These are phyloP conservation scores for Macrostomum lignano DNA, from an alignment of 1,140 invertebrate genomes.

Conservation along the genomic window DNA sequence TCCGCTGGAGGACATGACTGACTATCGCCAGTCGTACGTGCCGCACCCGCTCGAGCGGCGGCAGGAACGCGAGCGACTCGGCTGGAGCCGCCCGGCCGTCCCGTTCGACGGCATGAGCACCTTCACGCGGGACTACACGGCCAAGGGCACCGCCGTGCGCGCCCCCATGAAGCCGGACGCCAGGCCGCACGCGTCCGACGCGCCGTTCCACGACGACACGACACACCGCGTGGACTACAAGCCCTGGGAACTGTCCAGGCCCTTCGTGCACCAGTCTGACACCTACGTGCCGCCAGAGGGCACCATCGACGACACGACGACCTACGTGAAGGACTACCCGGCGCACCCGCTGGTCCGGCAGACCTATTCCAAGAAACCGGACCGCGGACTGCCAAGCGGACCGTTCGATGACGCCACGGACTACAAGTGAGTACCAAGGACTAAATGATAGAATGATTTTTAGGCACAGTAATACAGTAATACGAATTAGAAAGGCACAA, in stretches of 20 bases:
- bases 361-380: slow-evolving; percentile 2
- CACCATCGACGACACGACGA: slow-evolving; percentile 24
- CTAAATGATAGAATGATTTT: too few species aligned
- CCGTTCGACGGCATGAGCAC: slow-evolving; percentile 22
- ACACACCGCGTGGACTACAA: slow-evolving; percentile 22
- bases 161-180: slow-evolving; percentile 15
- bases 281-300: slow-evolving; percentile 20
- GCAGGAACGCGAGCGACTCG: neutral
- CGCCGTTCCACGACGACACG: slow-evolving; percentile 19
- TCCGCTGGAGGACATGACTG: slow-evolving; percentile 13
- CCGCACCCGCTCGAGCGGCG: slow-evolving; percentile 6
- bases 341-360: slow-evolving; percentile 3
- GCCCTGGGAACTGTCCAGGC: slow-evolving; percentile 17
- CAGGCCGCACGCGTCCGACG: slow-evolving; percentile 14
- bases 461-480: too few species aligned
- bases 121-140: slow-evolving; percentile 19
- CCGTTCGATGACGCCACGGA: too few species aligned
- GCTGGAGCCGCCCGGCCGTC: slow-evolving; percentile 6
- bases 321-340: slow-evolving; percentile 11
- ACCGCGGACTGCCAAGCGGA: slow-evolving; percentile 1
- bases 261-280: slow-evolving; percentile 14
- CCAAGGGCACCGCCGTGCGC: slow-evolving; percentile 11
- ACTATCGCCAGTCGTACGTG: slow-evolving; percentile 7
- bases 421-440: too few species aligned
- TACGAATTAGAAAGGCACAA: too few species aligned